phyloP scores from a whole-genome alignment of 92 coral and sea anemone genomes.

The Parazoanthus swiftii region DNA sequence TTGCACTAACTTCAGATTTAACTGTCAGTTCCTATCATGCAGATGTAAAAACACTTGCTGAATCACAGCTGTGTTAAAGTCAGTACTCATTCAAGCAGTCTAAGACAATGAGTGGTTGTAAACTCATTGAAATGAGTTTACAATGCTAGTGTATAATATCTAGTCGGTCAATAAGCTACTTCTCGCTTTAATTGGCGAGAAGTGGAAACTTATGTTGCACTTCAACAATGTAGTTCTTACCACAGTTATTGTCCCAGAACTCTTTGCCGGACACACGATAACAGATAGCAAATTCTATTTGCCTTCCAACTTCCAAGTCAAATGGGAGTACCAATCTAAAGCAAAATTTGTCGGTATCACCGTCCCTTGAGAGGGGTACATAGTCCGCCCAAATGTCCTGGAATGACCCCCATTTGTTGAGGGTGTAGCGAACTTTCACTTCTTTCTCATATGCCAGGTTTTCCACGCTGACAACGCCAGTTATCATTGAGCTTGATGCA shows the following conservation, averaged over 20 bases:
- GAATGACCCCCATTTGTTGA: conserved; percentile 63
- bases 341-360: conserved; percentile 73
- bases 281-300: conserved; percentile 68
- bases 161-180: not conserved
- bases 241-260: conserved; percentile 74
- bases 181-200: not conserved
- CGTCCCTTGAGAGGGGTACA: conserved; percentile 74
- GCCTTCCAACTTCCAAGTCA: conserved; percentile 47
- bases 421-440: conserved; percentile 75
- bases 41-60: not conserved
- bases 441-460: conserved; percentile 70
- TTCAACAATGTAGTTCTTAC: conserved; percentile 51
- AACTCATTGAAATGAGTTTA: not conserved
- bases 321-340: conserved; percentile 68
- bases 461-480: conserved; percentile 69
- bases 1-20: not conserved
- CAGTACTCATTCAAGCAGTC: not conserved
- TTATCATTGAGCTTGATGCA: conserved; percentile 65
- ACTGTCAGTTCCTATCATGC: not conserved
- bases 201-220: not conserved
- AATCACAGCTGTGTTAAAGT: not conserved
- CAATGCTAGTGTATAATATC: not conserved
- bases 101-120: not conserved
- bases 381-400: conserved; percentile 76
- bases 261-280: conserved; percentile 55